These are phyloP conservation scores for Dynastes maya DNA, from an alignment of 2,888 invertebrate species.

Conservation along the genomic window DNA sequence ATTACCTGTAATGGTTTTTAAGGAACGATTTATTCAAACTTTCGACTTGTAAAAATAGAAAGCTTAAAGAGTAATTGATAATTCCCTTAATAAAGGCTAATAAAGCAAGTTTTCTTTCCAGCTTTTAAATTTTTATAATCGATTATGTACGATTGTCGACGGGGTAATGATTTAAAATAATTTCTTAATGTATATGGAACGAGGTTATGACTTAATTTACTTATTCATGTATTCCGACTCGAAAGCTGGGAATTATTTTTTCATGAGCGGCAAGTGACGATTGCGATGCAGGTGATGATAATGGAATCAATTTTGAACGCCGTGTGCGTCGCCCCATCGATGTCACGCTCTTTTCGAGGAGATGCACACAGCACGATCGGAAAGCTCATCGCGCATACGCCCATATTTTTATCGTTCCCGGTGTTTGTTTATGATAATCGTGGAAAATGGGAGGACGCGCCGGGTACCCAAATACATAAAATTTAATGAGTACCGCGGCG, in stretches of 20 bases:
- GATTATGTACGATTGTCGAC: too few species aligned
- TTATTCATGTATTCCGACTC: conserved; percentile 9
- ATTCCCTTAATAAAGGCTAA: too few species aligned
- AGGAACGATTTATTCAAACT: too few species aligned
- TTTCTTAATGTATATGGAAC: background rate
- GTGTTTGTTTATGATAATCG: conserved; percentile 44
- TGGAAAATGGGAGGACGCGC: conserved; percentile 25
- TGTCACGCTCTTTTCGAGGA: background rate
- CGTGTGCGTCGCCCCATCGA: background rate
- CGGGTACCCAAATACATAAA: conserved; percentile 34
- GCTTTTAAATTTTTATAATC: too few species aligned
- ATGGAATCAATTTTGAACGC: conserved; percentile 40
- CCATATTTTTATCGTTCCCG: conserved; percentile 34
- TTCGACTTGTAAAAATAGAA: too few species aligned
- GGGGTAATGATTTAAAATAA: too few species aligned
- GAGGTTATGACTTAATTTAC: conserved; percentile 16
- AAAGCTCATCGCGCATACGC: background rate
- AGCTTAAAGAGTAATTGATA: too few species aligned
- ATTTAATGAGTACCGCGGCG: conserved; percentile 39
- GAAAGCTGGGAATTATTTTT: conserved; percentile 13
- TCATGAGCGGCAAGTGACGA: conserved; percentile 23
- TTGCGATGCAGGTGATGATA: conserved; percentile 35
- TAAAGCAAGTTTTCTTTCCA: too few species aligned
- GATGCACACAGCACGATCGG: conserved; percentile 38
- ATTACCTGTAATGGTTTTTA: too few species aligned